Evolutionary conservation across 2,888 invertebrate genomes (phyloP).

Genomic region (Heliconius ismenius): DNA sequence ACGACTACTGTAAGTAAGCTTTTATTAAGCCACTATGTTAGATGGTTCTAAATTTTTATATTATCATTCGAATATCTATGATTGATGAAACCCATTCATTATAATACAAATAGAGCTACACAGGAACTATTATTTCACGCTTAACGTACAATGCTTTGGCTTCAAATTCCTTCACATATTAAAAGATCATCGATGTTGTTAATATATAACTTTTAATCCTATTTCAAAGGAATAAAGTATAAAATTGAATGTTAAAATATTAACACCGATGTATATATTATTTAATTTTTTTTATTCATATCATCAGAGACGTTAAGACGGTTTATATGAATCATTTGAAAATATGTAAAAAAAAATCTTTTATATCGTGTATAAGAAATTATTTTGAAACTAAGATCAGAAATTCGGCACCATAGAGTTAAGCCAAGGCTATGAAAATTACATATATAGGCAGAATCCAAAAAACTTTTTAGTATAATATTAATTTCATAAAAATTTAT

Average conservation of each 20-base stretch:
- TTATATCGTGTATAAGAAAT: background rate
- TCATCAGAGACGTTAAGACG: background rate
- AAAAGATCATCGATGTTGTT: constrained; percentile 41
- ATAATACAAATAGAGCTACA: constrained; percentile 49
- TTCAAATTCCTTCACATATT: constrained; percentile 42
- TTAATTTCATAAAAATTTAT: no score
- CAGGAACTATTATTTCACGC: constrained; percentile 67
- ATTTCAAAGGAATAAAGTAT: background rate
- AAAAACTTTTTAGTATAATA: background rate
- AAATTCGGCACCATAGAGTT: background rate
- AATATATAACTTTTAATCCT: constrained; percentile 8
- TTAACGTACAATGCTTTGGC: constrained; percentile 49
- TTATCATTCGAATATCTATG: constrained; percentile 45
- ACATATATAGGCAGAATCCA: background rate
- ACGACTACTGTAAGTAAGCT: background rate
- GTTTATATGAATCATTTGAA: constrained; percentile 1
- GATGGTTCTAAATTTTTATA: constrained; percentile 14
- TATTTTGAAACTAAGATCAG: background rate
- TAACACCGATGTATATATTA: background rate
- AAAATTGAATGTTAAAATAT: background rate
- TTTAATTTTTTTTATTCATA: background rate
- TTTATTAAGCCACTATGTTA: background rate
- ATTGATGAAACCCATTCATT: constrained; percentile 62
- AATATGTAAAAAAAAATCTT: background rate
- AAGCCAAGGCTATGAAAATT: background rate